Evolutionary conservation across 2,113 vertebrate genomes (phyloP).

Genomic region (Toxotes chatareus): DNA sequence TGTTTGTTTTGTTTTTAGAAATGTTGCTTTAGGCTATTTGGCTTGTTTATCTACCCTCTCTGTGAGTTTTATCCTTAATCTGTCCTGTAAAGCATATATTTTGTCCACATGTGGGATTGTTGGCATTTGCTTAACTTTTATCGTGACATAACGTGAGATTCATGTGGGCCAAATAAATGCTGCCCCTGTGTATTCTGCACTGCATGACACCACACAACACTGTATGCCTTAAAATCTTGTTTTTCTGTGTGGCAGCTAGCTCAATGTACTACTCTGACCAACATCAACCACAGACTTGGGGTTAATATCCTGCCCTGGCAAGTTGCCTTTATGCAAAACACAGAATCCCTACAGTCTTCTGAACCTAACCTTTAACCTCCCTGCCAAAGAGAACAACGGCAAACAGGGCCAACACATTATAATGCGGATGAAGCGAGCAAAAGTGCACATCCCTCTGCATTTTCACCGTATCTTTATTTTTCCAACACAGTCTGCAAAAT

Average conservation of each 20-base stretch:
- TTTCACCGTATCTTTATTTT: not conserved
- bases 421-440: not conserved
- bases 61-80: not conserved
- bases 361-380: constrained; percentile 1
- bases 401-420: not conserved
- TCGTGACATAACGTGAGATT: not conserved
- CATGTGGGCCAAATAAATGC: not conserved
- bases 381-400: not conserved
- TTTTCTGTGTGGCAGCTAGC: no score
- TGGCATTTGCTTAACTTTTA: not conserved
- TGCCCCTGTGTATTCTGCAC: not conserved
- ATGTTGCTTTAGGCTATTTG: no score
- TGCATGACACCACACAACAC: not conserved
- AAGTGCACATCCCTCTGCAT: not conserved
- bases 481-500: not conserved
- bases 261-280: not conserved
- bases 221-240: not conserved
- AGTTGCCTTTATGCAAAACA: constrained; percentile 17
- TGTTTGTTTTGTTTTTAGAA: no score
- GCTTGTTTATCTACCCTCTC: no score
- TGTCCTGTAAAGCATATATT: not conserved
- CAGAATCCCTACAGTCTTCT: constrained; percentile 4
- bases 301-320: not conserved
- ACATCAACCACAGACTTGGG: not conserved
- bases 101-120: not conserved